Percentiles rank a stretch among this genome's conserved stretches.
phyloP scores from a whole-genome alignment of 2,888 invertebrate species.

The Ophioninae sp. region DNA sequence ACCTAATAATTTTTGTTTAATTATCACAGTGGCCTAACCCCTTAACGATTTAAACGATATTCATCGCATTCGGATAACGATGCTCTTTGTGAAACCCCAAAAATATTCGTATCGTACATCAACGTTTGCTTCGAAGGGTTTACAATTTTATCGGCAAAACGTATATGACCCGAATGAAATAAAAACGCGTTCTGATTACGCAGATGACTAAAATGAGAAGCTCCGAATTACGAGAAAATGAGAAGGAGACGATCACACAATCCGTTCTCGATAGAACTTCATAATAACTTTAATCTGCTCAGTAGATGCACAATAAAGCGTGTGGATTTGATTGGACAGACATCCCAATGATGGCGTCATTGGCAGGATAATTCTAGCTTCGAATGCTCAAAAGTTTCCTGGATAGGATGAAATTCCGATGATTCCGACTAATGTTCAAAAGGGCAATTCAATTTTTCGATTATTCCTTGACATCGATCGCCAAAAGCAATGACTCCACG shows the following conservation, averaged over 20 bases:
- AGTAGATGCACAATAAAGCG: not conserved
- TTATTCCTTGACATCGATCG: not conserved
- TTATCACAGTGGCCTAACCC: no score
- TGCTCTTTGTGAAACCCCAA: not conserved
- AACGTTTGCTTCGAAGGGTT: not conserved
- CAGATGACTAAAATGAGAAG: not conserved
- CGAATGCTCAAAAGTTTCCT: not conserved
- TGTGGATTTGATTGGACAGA: not conserved
- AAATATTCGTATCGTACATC: not conserved
- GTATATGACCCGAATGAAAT: not conserved
- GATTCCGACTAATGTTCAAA: not conserved
- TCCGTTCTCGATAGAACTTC: not conserved
- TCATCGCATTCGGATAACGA: not conserved
- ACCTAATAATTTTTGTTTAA: no score
- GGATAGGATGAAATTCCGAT: not conserved
- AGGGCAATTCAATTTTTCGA: not conserved
- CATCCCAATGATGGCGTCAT: not conserved
- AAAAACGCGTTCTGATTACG: not conserved
- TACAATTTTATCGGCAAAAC: not conserved
- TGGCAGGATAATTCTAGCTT: not conserved
- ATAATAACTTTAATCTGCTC: not conserved
- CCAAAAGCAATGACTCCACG: not conserved
- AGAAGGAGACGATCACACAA: not conserved
- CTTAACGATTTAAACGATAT: no score
- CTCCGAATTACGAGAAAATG: not conserved